Base-by-base conservation (phyloP, 2,888 invertebrate species). In the Fragum sueziense region DNA sequence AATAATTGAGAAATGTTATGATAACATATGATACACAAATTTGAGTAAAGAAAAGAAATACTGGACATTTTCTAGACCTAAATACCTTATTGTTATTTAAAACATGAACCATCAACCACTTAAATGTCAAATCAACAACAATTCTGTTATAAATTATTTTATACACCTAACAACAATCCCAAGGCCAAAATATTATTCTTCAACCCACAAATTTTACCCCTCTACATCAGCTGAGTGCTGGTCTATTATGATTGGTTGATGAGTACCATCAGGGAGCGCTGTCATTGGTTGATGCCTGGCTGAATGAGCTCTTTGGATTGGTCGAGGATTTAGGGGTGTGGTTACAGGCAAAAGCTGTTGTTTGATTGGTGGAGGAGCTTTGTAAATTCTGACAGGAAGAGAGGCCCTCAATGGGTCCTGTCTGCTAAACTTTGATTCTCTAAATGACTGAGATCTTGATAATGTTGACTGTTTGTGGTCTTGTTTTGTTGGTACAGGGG, bases 221-320 rank as follows among this genome's bases (percentile, higher is more conserved):
- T 75, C 70, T 70, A 73, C 59, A 14, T 29, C 34, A 37, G 75
- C 57, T 65, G 73, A 59, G 14, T 75, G 69, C 70, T 62, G 33
- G 68, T 75, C 75, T 52, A 76, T 71, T 73, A 82, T 78, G 76
- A 82, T 76, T 82, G 82, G 82, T 33, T 79, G 73, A 67, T 74
- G 69, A 7, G 68, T 57, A 51, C 70, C 73, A 70, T 73, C 73
- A 67, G 75, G 82, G 62, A 25, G 70, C 11, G 68, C 78, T 70
- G 76, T 34, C 76, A 82, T 73, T 82, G 82, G 82, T 54, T 65
- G 41, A 41, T 37, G 65, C 34, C 41, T 65, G n/a, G 34, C 22
- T 41, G 65, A 65, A 27, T 65, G 37, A 41, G 14, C 25, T 41
- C 65, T 65, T 65, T 65, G 22, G 65, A 65, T 41, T 65, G 65